Evolutionary conservation across 2,797 vertebrate genomes (phyloP).

Genomic region (Microchirus variegatus): DNA sequence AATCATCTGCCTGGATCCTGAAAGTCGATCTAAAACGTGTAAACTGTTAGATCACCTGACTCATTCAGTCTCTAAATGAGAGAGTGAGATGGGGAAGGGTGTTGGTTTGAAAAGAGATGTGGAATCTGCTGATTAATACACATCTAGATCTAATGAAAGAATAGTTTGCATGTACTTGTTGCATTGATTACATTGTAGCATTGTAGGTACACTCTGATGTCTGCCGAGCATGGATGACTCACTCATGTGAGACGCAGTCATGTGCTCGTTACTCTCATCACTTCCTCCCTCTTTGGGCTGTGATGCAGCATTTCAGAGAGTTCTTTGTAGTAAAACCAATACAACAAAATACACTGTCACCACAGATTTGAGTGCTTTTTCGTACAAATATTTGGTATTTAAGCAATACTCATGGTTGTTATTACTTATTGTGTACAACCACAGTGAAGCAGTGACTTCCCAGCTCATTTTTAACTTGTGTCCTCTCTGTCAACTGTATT

Average conservation of each 20-base stretch:
- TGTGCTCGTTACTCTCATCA: conserved; percentile 5
- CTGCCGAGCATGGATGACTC: not conserved
- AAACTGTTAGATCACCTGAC: conserved; percentile 20
- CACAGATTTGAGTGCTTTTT: no score
- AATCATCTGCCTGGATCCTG: conserved; percentile 4
- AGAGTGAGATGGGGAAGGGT: not conserved
- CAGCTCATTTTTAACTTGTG: no score
- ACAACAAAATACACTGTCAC: no score
- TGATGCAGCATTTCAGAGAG: conserved; percentile 12
- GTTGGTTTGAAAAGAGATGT: not conserved
- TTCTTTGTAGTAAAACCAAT: no score
- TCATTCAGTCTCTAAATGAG: conserved; percentile 31
- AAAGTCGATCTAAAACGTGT: conserved; percentile 29
- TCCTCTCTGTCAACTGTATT: conserved; percentile 1
- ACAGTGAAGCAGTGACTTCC: no score
- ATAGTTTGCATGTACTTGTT: no score
- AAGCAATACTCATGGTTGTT: no score
- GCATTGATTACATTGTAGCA: not conserved
- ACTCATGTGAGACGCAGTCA: conserved; percentile 42
- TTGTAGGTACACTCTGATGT: not conserved
- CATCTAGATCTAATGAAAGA: not conserved
- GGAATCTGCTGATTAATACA: conserved; percentile 6
- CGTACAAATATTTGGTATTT: no score
- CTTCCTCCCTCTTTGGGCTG: conserved; percentile 31
- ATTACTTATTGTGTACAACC: no score